Evolutionary conservation across 1,140 invertebrate genomes (phyloP).

Genomic region (Subanguina moxae): DNA sequence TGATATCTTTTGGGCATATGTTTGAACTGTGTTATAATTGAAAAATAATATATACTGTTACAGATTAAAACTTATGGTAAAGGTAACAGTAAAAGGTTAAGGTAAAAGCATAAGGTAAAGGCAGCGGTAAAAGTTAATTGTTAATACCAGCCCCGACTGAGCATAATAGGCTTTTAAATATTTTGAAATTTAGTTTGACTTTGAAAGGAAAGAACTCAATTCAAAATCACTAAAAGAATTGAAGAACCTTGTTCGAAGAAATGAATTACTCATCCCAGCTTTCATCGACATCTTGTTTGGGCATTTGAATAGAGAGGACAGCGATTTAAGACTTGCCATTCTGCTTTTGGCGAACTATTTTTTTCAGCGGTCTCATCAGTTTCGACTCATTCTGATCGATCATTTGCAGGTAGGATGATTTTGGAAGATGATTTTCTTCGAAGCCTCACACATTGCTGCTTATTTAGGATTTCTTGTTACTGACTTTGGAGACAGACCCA

Average conservation of each 20-base stretch:
- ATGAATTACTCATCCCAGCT: conserved; percentile 25
- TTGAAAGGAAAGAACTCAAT: conserved; percentile 37
- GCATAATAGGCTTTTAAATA: neutral
- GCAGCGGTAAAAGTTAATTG: too few species aligned
- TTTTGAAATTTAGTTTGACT: conserved; percentile 39
- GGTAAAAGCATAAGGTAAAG: too few species aligned
- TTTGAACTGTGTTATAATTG: too few species aligned
- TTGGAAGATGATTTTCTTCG: neutral
- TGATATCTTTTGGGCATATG: too few species aligned
- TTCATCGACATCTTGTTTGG: conserved; percentile 45
- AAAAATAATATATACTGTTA: too few species aligned
- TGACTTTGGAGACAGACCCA: conserved; percentile 49
- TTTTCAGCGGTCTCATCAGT: conserved; percentile 48
- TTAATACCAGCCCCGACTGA: too few species aligned
- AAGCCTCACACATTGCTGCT: neutral
- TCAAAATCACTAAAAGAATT: conserved; percentile 30
- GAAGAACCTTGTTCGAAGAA: conserved; percentile 23
- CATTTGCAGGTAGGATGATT: conserved; percentile 30
- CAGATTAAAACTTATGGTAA: too few species aligned
- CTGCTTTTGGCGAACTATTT: conserved; percentile 42
- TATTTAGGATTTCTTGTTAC: conserved; percentile 47
- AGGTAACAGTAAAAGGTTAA: too few species aligned
- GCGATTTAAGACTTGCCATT: conserved; percentile 38
- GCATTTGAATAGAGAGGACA: conserved; percentile 29
- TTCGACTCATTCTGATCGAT: conserved; percentile 41